These are phyloP conservation scores for Malurus alboscapulatus DNA, from an alignment of 2,113 vertebrate genomes.

Conservation along the genomic window DNA sequence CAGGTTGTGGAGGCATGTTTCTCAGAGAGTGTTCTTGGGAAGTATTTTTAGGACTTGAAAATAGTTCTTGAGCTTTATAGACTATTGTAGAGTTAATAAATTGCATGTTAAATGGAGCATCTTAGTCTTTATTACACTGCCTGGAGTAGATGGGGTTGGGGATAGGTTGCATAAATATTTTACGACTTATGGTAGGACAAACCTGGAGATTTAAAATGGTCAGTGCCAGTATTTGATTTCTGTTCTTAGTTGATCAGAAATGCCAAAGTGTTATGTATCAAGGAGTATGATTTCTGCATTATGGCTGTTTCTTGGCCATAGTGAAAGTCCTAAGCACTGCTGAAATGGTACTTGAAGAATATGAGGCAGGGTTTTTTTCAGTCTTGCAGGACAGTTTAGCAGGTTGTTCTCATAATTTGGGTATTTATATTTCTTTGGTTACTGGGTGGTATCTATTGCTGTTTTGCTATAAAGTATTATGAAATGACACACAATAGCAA, in stretches of 20 bases:
- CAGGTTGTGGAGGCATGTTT: neutral
- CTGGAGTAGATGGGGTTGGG: neutral
- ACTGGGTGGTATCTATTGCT: neutral
- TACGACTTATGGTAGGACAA: neutral
- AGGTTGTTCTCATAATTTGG: neutral
- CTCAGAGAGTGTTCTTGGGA: neutral
- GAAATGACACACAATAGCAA: neutral
- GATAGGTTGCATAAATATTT: neutral
- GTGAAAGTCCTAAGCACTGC: neutral
- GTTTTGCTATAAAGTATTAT: neutral
- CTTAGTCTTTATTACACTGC: neutral
- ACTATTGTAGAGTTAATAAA: neutral
- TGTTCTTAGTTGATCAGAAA: neutral
- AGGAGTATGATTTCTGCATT: neutral
- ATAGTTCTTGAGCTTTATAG: neutral
- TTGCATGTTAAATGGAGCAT: neutral
- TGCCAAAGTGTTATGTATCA: neutral
- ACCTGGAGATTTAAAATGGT: neutral
- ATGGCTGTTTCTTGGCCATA: accelerated
- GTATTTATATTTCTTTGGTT: neutral
- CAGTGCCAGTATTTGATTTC: neutral
- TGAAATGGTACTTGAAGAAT: neutral
- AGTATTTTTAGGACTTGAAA: neutral
- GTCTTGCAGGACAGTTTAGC: neutral
- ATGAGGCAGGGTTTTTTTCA: neutral